A percentile compares a stretch with the other conserved stretches of the same genome.
Conservation (phyloP, 2,797 vertebrate species). For the Syndactyla subalaris region DNA sequence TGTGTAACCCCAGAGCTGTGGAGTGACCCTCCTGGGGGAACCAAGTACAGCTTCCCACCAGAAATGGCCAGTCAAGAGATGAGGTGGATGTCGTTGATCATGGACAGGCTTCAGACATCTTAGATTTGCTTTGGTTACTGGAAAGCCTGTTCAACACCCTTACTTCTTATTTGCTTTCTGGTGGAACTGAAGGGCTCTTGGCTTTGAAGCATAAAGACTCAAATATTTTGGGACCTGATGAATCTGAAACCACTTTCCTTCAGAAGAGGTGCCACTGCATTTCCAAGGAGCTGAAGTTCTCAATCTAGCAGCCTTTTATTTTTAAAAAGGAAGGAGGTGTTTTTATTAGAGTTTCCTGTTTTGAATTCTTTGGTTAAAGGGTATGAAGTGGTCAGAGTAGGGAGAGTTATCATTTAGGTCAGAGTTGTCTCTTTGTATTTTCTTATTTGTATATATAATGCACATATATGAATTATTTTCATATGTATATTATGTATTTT, state of each 20-base stretch:
- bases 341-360: constrained; percentile 55
- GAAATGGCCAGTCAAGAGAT: neutral
- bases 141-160: neutral
- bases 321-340: constrained; percentile 41
- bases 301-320: neutral
- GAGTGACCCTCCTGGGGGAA: neutral
- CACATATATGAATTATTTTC: neutral
- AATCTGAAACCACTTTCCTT: neutral
- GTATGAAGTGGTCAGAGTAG: neutral
- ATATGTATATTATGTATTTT: neutral
- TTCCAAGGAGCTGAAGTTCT: neutral
- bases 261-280: neutral
- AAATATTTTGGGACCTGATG: neutral
- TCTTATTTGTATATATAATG: neutral
- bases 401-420: neutral
- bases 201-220: neutral
- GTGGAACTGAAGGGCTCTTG: neutral
- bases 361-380: constrained; percentile 4
- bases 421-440: neutral
- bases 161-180: neutral
- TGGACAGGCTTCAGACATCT: neutral
- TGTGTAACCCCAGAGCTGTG: neutral
- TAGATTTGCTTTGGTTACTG: neutral
- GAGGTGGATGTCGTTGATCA: neutral
- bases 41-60: neutral